These are phyloP conservation scores for Sepiola atlantica DNA, from an alignment of 2,888 invertebrate species.

Conservation along the genomic window DNA sequence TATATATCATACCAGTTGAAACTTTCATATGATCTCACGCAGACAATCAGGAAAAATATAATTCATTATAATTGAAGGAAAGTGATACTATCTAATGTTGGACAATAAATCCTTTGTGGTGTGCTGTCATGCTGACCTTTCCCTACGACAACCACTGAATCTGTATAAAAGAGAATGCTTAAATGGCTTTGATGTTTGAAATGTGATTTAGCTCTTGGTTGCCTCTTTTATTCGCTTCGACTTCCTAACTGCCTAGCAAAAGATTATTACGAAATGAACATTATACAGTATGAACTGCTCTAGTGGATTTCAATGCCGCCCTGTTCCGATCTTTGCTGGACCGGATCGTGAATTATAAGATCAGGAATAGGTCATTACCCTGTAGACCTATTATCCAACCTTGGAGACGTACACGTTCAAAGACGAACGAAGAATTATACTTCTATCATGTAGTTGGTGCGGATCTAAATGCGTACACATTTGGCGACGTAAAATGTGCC, in stretches of 20 bases:
- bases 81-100: not conserved
- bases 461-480: not conserved
- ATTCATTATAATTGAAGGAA: not conserved
- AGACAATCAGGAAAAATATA: too few species aligned
- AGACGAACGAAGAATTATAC: not conserved
- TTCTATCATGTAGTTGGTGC: not conserved
- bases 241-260: not conserved
- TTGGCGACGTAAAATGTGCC: not conserved
- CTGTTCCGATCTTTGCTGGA: not conserved
- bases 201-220: not conserved
- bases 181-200: not conserved
- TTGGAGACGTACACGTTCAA: not conserved
- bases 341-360: not conserved
- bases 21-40: too few species aligned
- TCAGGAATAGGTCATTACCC: not conserved
- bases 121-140: not conserved
- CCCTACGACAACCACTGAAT: not conserved
- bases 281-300: not conserved
- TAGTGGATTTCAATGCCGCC: not conserved
- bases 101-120: not conserved
- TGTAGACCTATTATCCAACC: not conserved
- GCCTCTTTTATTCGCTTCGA: not conserved
- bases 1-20: too few species aligned
- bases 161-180: not conserved
- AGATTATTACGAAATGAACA: not conserved